These are phyloP conservation scores for Cinclus mexicanus DNA, from an alignment of 2,113 vertebrate species.

Conservation along the genomic window DNA sequence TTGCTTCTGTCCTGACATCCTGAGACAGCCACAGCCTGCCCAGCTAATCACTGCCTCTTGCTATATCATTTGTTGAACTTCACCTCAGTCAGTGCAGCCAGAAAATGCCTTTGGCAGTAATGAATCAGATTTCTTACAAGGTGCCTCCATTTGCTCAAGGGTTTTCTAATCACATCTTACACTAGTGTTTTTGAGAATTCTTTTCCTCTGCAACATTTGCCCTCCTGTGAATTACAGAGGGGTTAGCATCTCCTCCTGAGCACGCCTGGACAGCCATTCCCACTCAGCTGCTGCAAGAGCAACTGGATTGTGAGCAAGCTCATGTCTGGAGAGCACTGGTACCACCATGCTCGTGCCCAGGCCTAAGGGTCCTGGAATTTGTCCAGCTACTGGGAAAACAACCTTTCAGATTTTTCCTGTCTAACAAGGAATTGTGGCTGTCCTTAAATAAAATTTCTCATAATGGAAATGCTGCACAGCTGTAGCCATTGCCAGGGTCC, in stretches of 20 bases:
- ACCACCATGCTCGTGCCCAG: background rate
- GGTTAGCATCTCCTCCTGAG: fast-evolving
- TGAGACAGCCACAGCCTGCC: background rate
- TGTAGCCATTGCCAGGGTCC: background rate
- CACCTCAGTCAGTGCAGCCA: background rate
- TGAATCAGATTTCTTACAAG: background rate
- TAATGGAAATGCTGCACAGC: background rate
- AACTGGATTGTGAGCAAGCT: background rate
- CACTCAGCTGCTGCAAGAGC: background rate
- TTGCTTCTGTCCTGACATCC: background rate
- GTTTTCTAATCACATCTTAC: background rate
- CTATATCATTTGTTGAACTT: background rate
- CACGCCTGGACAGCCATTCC: background rate
- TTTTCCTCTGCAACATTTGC: background rate
- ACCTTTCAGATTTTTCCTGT: background rate
- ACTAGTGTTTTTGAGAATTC: background rate
- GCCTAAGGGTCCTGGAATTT: background rate
- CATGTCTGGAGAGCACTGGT: fast-evolving
- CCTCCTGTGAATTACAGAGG: background rate
- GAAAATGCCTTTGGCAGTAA: background rate
- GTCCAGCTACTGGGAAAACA: background rate
- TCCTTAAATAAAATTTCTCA: background rate
- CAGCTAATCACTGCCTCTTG: background rate
- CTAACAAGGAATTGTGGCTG: background rate
- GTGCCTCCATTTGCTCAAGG: background rate